Conservation (phyloP, 2,113 vertebrate genomes). For the Saccopteryx bilineata region DNA sequence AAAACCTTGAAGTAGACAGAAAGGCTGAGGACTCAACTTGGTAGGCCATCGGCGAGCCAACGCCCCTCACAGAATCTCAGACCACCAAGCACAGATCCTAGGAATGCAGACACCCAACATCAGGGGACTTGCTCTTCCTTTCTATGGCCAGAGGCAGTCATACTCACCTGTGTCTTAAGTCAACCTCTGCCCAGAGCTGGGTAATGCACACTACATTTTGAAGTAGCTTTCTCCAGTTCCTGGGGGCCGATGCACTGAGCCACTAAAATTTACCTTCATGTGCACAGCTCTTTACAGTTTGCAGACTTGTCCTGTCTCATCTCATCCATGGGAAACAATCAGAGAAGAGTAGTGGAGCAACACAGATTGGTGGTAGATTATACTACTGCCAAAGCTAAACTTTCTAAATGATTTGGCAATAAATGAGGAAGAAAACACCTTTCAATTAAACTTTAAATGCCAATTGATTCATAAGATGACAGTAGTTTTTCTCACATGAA, state of each 20-base stretch:
- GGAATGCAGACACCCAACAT: too few relatives aligned
- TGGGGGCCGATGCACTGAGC: background rate
- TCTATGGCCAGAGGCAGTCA: background rate
- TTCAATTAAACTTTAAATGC: background rate
- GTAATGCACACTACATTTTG: too few relatives aligned
- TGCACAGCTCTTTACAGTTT: background rate
- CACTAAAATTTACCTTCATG: background rate
- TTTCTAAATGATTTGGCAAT: background rate
- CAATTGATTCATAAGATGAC: background rate
- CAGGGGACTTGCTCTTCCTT: background rate
- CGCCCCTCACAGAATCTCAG: background rate
- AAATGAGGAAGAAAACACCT: background rate
- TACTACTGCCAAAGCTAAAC: background rate
- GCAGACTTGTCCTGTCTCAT: background rate
- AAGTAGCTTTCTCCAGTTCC: background rate
- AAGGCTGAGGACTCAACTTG: background rate
- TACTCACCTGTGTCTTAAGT: background rate
- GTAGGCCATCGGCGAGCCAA: background rate
- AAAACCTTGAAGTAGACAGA: background rate
- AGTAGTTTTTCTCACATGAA: background rate
- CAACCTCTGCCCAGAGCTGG: background rate
- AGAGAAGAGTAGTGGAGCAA: background rate
- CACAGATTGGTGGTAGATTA: background rate
- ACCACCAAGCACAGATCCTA: background rate
- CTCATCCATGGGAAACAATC: background rate